phyloP scores from a whole-genome alignment of 1,140 invertebrate species.

The Brachionus calyciflorus region DNA sequence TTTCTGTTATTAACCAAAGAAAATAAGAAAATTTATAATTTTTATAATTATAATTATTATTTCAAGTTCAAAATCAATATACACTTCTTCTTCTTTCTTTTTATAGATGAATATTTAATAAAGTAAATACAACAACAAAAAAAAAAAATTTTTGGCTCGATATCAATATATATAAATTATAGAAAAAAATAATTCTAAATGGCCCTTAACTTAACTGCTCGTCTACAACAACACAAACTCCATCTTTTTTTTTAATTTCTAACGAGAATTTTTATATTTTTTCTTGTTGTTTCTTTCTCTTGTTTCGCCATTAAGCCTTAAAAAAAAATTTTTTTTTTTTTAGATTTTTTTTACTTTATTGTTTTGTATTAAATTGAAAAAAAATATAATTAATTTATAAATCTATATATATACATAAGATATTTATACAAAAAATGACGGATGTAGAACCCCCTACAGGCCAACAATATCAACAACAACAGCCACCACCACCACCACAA shows the following conservation, averaged over 20 bases:
- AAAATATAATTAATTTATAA: neutral
- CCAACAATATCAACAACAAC: neutral
- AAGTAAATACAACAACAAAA: too few relatives aligned
- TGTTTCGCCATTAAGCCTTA: neutral
- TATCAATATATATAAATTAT: neutral
- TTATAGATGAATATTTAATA: neutral
- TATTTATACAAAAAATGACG: neutral
- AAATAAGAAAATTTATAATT: neutral
- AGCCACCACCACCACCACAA: neutral
- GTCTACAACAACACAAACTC: neutral
- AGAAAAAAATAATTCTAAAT: neutral
- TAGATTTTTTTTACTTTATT: slow-evolving; percentile 37
- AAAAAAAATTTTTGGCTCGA: slow-evolving; percentile 7
- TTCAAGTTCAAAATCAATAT: slow-evolving; percentile 34
- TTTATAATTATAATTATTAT: too few relatives aligned
- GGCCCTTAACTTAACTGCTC: slow-evolving; percentile 35
- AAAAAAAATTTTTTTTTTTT: neutral
- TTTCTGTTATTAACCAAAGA: neutral
- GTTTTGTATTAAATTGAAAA: slow-evolving; percentile 30
- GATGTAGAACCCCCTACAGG: slow-evolving; percentile 6
- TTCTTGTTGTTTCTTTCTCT: neutral
- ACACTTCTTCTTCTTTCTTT: neutral
- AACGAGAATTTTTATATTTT: neutral
- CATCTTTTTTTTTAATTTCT: neutral
- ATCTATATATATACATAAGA: neutral